A percentile compares a stretch with the other conserved stretches of the same genome.
phyloP scores from a whole-genome alignment of 2,113 vertebrate genomes.

The Puntigrus tetrazona region DNA sequence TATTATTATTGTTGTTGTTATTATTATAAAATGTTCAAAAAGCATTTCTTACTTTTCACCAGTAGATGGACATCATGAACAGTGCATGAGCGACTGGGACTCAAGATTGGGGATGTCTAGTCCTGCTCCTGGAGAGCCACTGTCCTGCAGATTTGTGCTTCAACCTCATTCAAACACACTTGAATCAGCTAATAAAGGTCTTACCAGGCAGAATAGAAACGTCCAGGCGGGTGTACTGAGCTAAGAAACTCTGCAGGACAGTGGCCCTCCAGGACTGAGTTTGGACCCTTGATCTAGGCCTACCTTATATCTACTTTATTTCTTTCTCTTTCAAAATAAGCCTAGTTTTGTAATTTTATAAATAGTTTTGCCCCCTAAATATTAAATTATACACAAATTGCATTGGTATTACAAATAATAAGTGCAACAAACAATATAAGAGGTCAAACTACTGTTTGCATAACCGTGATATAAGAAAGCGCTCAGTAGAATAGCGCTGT shows the following conservation, averaged over 20 bases:
- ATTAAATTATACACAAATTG: too few species aligned
- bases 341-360: background rate
- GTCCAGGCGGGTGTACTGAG: too few species aligned
- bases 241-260: too few species aligned
- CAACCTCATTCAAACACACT: background rate
- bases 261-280: too few species aligned
- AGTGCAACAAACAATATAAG: too few species aligned
- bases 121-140: background rate
- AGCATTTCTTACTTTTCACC: background rate
- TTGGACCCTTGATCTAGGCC: too few species aligned
- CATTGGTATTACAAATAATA: too few species aligned
- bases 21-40: background rate
- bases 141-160: background rate
- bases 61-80: slow-evolving; percentile 29
- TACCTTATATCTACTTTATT: background rate
- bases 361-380: too few species aligned
- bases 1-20: too few species aligned
- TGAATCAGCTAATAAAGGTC: background rate
- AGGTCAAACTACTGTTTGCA: background rate
- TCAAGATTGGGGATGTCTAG: background rate
- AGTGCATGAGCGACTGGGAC: background rate
- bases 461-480: background rate
- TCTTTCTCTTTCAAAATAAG: background rate
- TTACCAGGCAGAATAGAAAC: background rate
- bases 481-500: background rate